Evolutionary conservation across 2,888 invertebrate genomes (phyloP).

Genomic region (Heliconius ethilla): DNA sequence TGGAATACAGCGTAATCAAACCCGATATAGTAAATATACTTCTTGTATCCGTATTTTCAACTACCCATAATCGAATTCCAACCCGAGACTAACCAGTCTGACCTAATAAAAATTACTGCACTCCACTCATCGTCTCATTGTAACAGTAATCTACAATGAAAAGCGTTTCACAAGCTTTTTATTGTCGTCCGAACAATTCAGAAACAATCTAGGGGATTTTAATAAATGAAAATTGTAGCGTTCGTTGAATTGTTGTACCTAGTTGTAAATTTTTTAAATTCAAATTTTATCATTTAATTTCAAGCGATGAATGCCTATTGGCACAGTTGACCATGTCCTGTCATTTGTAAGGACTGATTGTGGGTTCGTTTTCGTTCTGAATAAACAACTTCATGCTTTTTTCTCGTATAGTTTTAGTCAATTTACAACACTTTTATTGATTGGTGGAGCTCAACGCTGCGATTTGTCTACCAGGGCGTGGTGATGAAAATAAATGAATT

Average conservation of each 20-base stretch:
- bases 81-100: not conserved
- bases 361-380: too few relatives aligned
- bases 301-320: not conserved
- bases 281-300: not conserved
- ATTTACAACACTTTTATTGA: too few relatives aligned
- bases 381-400: too few relatives aligned
- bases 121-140: not conserved
- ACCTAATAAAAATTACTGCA: not conserved
- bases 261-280: not conserved
- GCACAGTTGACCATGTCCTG: not conserved
- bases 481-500: not conserved
- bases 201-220: slow-evolving; percentile 26
- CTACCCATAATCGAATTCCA: not conserved
- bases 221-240: slow-evolving; percentile 32
- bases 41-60: too few relatives aligned
- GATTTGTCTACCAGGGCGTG: not conserved
- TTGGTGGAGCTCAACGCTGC: not conserved
- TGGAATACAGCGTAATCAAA: not conserved
- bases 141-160: slow-evolving; percentile 9
- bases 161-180: slow-evolving; percentile 18
- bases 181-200: slow-evolving; percentile 27
- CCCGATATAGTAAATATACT: too few relatives aligned
- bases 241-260: slow-evolving; percentile 20
- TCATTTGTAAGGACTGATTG: too few relatives aligned
- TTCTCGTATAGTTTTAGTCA: too few relatives aligned